Evolutionary conservation across 2,797 vertebrate species (phyloP).

Genomic region (Chaenodraco wilsoni): DNA sequence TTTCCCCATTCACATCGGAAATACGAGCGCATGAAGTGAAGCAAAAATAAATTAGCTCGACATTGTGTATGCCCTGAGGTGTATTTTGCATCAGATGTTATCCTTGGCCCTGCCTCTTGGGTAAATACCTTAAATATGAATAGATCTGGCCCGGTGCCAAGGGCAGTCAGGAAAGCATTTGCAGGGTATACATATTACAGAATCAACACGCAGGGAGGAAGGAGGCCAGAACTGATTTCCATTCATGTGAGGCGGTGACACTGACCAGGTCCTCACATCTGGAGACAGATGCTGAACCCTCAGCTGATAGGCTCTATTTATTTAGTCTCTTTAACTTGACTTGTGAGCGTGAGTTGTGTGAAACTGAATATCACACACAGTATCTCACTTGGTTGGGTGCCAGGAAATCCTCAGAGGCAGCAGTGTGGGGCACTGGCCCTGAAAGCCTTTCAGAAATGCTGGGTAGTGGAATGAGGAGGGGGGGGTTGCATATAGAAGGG

Average conservation of each 20-base stretch:
- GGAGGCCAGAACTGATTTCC: conserved; percentile 80
- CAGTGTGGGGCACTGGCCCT: conserved; percentile 56
- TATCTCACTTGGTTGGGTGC: conserved; percentile 67
- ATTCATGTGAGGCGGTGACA: conserved; percentile 83
- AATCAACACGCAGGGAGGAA: conserved; percentile 86
- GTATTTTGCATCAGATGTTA: conserved; percentile 91
- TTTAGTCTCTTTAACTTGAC: conserved; percentile 37
- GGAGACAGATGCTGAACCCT: conserved; percentile 41
- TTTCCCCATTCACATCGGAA: conserved; percentile 55
- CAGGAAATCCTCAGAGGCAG: conserved; percentile 70
- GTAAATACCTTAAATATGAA: conserved; percentile 92
- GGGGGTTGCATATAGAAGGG: background rate
- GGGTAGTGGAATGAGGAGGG: conserved; percentile 25
- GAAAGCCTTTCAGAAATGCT: conserved; percentile 63
- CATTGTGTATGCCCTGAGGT: conserved; percentile 86
- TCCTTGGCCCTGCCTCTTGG: conserved; percentile 87
- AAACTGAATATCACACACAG: conserved; percentile 37
- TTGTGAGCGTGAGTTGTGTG: conserved; percentile 26
- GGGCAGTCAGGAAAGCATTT: conserved; percentile 89
- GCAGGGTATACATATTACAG: conserved; percentile 90
- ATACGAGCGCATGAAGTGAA: conserved; percentile 57
- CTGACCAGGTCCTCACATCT: conserved; percentile 53
- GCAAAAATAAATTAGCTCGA: conserved; percentile 78
- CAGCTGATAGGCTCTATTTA: conserved; percentile 15
- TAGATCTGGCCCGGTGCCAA: conserved; percentile 86